Conservation (phyloP, 2,113 vertebrate genomes). For the Gobio gobio region DNA sequence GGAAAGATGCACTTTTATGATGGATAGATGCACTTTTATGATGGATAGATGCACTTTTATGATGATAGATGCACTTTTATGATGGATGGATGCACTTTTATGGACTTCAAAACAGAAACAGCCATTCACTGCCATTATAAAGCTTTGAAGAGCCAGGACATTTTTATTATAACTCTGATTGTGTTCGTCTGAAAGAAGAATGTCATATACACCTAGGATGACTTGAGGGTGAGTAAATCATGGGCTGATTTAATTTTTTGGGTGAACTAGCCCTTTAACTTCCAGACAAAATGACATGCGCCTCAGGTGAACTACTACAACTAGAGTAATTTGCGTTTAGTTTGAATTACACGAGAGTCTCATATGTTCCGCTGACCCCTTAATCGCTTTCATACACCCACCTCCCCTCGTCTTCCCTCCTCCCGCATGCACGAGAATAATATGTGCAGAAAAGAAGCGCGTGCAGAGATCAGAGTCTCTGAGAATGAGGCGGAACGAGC, state of each 20-base stretch:
- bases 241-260: neutral
- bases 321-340: neutral
- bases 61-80: too few species aligned
- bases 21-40: too few species aligned
- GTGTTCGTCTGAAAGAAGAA: too few species aligned
- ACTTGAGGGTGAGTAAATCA: too few species aligned
- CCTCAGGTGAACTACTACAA: neutral
- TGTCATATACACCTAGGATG: too few species aligned
- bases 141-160: too few species aligned
- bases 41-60: too few species aligned
- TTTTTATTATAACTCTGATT: too few species aligned
- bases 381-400: neutral
- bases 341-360: neutral
- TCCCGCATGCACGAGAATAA: neutral
- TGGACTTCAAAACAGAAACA: too few species aligned
- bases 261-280: neutral
- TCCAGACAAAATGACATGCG: neutral
- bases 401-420: neutral
- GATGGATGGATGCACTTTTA: too few species aligned
- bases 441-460: neutral
- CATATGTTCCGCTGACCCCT: neutral
- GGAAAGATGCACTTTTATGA: too few species aligned
- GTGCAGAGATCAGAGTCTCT: constrained; percentile 19
- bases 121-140: too few species aligned
- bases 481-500: constrained; percentile 8